Conservation (phyloP, 2,113 vertebrate genomes). For the Syrrhaptes paradoxus region DNA sequence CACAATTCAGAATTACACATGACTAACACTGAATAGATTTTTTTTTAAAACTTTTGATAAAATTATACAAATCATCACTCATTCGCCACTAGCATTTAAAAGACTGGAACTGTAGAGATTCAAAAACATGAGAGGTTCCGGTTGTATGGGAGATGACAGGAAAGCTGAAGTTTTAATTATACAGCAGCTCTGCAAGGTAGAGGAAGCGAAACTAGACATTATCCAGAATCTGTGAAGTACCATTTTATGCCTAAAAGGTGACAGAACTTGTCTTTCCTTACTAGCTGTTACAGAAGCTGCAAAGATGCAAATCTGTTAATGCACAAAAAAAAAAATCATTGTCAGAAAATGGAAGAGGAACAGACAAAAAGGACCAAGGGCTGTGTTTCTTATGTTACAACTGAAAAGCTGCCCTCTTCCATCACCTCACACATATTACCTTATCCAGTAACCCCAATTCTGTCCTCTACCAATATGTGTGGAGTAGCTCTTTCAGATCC, state of each 20-base stretch:
- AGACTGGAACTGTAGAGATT: background rate
- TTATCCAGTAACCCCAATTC: background rate
- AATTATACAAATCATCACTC: background rate
- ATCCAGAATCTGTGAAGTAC: background rate
- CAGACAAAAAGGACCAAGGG: background rate
- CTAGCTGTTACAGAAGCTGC: background rate
- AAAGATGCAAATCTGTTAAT: background rate
- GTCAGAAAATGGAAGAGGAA: constrained; percentile 27
- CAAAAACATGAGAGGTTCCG: background rate
- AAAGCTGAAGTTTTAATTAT: background rate
- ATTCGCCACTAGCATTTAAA: background rate
- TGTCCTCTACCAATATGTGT: background rate
- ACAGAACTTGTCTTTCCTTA: background rate
- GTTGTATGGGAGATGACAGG: background rate
- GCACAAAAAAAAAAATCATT: background rate
- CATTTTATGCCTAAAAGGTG: background rate
- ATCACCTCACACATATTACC: background rate
- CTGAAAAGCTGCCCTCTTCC: background rate
- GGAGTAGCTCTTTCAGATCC: background rate
- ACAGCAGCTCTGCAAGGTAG: background rate
- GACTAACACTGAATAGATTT: background rate
- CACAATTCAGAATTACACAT: background rate
- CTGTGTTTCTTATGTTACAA: background rate
- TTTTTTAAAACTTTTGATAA: background rate
- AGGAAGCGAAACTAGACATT: background rate